phyloP scores from a whole-genome alignment of 2,113 vertebrate species.

The Corythaeola cristata region DNA sequence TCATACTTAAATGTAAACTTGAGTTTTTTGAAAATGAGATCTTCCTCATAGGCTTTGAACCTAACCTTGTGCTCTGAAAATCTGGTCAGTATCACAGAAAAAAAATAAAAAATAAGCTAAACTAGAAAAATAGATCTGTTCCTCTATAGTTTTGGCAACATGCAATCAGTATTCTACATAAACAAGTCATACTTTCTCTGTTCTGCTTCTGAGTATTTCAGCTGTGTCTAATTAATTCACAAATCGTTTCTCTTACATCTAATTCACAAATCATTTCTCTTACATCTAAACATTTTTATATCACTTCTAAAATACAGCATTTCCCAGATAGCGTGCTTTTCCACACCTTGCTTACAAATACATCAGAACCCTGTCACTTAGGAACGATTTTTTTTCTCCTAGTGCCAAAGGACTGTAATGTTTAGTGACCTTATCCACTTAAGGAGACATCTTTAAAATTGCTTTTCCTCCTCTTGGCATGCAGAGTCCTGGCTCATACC shows the following conservation, averaged over 20 bases:
- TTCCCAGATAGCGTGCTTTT: not conserved
- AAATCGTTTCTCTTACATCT: not conserved
- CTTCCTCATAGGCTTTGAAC: not conserved
- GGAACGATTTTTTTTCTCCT: not conserved
- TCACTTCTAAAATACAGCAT: not conserved
- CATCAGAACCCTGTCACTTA: not conserved
- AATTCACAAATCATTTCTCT: not conserved
- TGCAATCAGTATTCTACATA: not conserved
- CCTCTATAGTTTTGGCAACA: not conserved
- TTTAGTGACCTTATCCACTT: slow-evolving; percentile 28
- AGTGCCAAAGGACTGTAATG: not conserved
- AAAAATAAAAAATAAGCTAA: not conserved
- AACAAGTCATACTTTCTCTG: not conserved
- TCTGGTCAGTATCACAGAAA: not conserved
- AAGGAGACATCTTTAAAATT: not conserved
- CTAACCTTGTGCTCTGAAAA: not conserved
- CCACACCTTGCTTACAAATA: slow-evolving; percentile 1
- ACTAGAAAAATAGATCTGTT: not conserved
- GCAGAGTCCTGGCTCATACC: not conserved
- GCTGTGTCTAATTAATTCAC: not conserved
- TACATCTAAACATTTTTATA: not conserved
- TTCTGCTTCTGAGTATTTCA: not conserved
- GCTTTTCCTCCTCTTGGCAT: not conserved
- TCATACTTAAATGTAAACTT: not conserved
- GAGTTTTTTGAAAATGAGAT: not conserved